Conservation (phyloP, 2,888 invertebrate genomes). For the Drosophila macrospina region DNA sequence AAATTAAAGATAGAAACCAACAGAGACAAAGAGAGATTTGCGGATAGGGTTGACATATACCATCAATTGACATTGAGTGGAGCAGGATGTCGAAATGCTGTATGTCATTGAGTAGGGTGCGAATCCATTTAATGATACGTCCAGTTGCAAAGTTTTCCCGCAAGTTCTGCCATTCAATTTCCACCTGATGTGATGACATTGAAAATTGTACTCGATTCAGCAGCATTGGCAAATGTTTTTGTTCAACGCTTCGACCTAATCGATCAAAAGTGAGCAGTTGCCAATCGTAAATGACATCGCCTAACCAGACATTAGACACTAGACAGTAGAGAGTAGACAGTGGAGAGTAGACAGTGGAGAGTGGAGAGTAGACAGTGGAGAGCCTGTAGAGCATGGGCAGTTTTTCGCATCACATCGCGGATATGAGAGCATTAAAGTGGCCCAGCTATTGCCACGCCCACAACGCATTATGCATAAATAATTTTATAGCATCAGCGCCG, state of each 20-base stretch:
- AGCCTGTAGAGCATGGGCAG: no score
- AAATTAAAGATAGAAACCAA: slow-evolving; percentile 8
- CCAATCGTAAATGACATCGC: slow-evolving; percentile 46
- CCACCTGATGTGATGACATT: slow-evolving; percentile 5
- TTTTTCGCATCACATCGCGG: slow-evolving; percentile 19
- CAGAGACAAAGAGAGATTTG: slow-evolving; percentile 1
- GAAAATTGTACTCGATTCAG: neutral
- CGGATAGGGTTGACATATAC: slow-evolving; percentile 19
- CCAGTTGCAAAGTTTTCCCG: slow-evolving; percentile 5
- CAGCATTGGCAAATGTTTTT: neutral
- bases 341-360: neutral
- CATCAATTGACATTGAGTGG: slow-evolving; percentile 25
- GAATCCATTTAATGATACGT: slow-evolving; percentile 35
- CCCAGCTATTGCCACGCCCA: slow-evolving; percentile 28
- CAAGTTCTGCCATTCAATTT: neutral
- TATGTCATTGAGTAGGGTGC: slow-evolving; percentile 23
- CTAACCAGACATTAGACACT: slow-evolving; percentile 11
- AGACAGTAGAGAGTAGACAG: no score
- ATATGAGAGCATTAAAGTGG: slow-evolving; percentile 39
- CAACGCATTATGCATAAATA: slow-evolving; percentile 72
- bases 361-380: no score
- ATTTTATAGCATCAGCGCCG: slow-evolving; percentile 56
- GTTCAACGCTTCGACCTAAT: slow-evolving; percentile 43
- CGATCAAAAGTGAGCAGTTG: slow-evolving; percentile 64
- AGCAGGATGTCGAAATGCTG: slow-evolving; percentile 11